Conservation (phyloP, 2,888 invertebrate species). For the Hipparchia sbordonii region DNA sequence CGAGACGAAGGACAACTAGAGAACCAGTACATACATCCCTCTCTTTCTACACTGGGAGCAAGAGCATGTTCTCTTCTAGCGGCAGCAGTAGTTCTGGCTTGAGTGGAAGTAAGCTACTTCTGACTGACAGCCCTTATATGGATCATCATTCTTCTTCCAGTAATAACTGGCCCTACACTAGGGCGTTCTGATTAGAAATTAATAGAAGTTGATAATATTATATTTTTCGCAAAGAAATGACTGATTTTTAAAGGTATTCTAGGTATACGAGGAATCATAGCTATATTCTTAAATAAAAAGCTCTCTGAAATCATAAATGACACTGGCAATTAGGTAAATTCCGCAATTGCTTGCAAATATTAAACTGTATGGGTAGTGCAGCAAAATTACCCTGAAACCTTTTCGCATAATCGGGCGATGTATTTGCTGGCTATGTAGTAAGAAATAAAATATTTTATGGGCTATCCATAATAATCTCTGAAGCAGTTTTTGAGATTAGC, state of each 20-base stretch:
- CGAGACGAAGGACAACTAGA: conserved; percentile 78
- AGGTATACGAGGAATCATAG: neutral
- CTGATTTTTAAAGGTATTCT: conserved; percentile 5
- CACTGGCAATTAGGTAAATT: too few relatives aligned
- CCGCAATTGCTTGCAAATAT: too few relatives aligned
- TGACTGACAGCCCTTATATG: conserved; percentile 84
- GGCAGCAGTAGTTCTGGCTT: conserved; percentile 84
- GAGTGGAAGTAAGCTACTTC: conserved; percentile 83
- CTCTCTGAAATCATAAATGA: neutral
- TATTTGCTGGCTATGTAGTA: too few relatives aligned
- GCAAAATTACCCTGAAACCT: too few relatives aligned
- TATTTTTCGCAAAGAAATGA: conserved; percentile 1
- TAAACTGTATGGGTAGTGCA: too few relatives aligned
- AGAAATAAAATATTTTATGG: too few relatives aligned
- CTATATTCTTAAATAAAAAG: neutral
- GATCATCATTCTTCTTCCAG: conserved; percentile 81
- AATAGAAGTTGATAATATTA: neutral
- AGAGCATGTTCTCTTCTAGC: conserved; percentile 84
- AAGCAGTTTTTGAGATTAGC: too few relatives aligned
- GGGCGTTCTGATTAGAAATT: conserved; percentile 56
- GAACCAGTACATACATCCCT: conserved; percentile 79
- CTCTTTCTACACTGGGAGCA: conserved; percentile 82
- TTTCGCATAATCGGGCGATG: too few relatives aligned
- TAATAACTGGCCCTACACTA: conserved; percentile 79
- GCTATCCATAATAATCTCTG: too few relatives aligned